Evolutionary conservation across 2,113 vertebrate species (phyloP).

Genomic region (Fregetta grallaria): DNA sequence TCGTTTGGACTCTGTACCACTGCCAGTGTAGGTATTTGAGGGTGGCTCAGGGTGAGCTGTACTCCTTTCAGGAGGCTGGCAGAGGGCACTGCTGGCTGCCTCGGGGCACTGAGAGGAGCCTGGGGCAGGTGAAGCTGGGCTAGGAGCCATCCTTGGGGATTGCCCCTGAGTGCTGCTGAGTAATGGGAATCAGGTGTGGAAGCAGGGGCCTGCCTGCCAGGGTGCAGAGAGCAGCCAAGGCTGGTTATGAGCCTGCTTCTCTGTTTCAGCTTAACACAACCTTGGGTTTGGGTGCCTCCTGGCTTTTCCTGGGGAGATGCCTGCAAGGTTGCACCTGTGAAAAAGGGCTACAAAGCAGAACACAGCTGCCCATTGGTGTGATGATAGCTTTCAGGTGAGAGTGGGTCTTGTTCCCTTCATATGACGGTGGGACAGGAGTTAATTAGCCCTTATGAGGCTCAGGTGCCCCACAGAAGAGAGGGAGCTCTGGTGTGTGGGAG

Average conservation of each 20-base stretch:
- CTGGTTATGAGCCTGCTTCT: not conserved
- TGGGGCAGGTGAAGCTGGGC: not conserved
- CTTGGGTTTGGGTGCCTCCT: too few relatives aligned
- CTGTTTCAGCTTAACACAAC: accelerated
- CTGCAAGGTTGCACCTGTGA: too few relatives aligned
- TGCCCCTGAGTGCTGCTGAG: not conserved
- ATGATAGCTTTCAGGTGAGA: not conserved
- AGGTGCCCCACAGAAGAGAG: accelerated
- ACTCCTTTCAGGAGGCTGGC: not conserved
- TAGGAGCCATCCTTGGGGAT: not conserved
- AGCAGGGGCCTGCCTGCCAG: not conserved
- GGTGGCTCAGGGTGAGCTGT: not conserved
- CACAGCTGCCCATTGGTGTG: accelerated
- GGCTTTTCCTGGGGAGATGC: not conserved
- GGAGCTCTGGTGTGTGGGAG: accelerated
- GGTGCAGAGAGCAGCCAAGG: not conserved
- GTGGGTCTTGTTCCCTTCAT: accelerated
- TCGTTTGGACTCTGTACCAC: not conserved
- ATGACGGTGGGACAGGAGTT: not conserved
- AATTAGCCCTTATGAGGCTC: accelerated
- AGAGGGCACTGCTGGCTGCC: not conserved
- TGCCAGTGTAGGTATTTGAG: not conserved
- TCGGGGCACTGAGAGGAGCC: accelerated
- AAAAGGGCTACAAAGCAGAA: not conserved
- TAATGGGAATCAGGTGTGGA: not conserved